Base-by-base conservation (phyloP, 2,113 vertebrate genomes). In the Takifugu flavidus region DNA sequence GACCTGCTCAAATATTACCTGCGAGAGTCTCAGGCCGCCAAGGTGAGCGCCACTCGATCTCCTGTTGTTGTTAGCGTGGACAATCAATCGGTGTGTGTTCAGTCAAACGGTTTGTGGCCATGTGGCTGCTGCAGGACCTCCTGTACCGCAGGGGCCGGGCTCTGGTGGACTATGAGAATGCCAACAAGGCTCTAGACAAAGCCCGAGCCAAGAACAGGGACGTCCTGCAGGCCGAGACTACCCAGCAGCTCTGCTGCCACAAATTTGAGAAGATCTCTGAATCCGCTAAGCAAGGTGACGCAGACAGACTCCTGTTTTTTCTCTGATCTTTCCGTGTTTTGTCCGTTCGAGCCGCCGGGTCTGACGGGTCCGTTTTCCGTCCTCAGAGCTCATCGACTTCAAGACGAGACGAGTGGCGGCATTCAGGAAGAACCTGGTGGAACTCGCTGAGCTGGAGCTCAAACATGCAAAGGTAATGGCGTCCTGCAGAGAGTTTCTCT, bases 221-320 rank as follows among this genome's bases (percentile, higher is more conserved):
- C 65, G 97, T 99, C 39, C 89, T 98, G n/a, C 94, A 96, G 86
- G 94, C 96, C 7, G 96, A 99, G 90, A 98, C 94, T 51, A 93
- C 92, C 83, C 97, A 99, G 82, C 97, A 99, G 74, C 83, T 98
- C 81, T 96, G 94, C 86, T 98, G 96, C 92, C 95, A 98, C 87
- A 98, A 98, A 87, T 99, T 98, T 89, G 97, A 99, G 89, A 99
- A 98, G 87, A 98, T 99, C 87, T 98, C 96, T 13, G 95, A 98
- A 87, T 98, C 96, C 0, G 97, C 96, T 72, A 98, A 99, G 89
- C 97, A 99, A 96, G 97, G 97, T 98, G 3, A 42, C 50, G 45
- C 13, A 1, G 45, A 13, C 42, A 8, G 6, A 13, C 42, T 6
- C 42, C 13, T 13, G 42, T 13, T 13, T 6, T 20, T 20, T 20